Conservation (phyloP, 2,888 invertebrate species). For the Mechanitis messenoides region DNA sequence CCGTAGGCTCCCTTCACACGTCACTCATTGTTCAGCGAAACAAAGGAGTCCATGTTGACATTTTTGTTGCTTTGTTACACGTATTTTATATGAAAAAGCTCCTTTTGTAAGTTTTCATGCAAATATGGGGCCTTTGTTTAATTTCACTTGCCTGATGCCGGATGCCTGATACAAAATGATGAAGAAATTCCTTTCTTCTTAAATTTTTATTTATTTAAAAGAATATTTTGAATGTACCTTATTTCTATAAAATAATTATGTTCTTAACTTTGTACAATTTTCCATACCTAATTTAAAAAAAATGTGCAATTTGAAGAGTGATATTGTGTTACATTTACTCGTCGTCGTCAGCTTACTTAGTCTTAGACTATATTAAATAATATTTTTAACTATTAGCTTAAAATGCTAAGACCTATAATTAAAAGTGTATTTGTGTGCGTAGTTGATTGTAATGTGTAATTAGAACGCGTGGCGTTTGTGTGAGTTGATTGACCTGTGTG, state of each 20-base stretch:
- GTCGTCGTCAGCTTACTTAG: too few relatives aligned
- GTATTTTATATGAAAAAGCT: constrained; percentile 58
- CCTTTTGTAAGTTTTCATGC: constrained; percentile 49
- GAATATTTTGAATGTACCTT: too few relatives aligned
- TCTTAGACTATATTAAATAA: too few relatives aligned
- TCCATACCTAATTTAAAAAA: too few relatives aligned
- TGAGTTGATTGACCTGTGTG: constrained; percentile 28
- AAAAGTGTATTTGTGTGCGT: constrained; percentile 2
- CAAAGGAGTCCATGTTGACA: constrained; percentile 53
- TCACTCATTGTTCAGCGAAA: constrained; percentile 37
- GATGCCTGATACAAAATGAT: constrained; percentile 2
- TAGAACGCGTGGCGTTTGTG: constrained; percentile 1
- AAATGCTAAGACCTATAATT: not conserved
- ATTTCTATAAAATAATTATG: too few relatives aligned
- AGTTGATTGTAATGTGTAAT: constrained; percentile 4
- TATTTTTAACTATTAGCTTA: too few relatives aligned
- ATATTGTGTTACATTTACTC: too few relatives aligned
- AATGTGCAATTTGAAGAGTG: too few relatives aligned
- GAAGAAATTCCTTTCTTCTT: not conserved
- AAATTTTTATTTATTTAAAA: not conserved
- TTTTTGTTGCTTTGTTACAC: constrained; percentile 61
- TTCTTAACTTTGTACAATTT: too few relatives aligned
- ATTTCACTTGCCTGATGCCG: constrained; percentile 27
- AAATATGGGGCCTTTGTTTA: constrained; percentile 47
- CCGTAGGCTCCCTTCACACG: constrained; percentile 18